phyloP scores from a whole-genome alignment of 2,113 vertebrate genomes.

The Rhinogobius similis region DNA sequence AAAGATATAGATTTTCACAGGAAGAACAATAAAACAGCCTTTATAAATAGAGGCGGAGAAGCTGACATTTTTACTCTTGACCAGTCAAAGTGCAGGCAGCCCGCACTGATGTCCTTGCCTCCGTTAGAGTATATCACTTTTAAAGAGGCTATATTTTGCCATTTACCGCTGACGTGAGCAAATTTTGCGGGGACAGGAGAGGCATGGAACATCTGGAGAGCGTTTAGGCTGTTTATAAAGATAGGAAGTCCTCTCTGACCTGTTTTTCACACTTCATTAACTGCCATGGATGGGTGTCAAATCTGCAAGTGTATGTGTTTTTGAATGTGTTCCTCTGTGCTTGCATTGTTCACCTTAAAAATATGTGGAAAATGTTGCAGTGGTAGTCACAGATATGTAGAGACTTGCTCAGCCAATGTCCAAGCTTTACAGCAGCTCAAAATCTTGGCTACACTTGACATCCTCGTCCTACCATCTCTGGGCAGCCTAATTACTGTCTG shows the following conservation, averaged over 20 bases:
- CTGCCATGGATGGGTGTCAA: constrained; percentile 71
- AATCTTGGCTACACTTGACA: constrained; percentile 62
- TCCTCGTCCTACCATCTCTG: constrained; percentile 53
- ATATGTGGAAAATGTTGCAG: constrained; percentile 21
- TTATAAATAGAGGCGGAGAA: constrained; percentile 54
- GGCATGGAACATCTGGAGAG: constrained; percentile 73
- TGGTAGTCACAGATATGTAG: constrained; percentile 24
- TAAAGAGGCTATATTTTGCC: constrained; percentile 73
- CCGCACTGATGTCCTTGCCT: constrained; percentile 61
- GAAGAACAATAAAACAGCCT: constrained; percentile 46
- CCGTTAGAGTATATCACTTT: constrained; percentile 68
- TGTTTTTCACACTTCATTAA: constrained; percentile 77
- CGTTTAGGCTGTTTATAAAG: constrained; percentile 74
- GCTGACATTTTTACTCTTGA: constrained; percentile 58
- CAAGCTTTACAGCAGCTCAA: constrained; percentile 34
- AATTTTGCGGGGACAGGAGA: constrained; percentile 60
- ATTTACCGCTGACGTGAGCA: constrained; percentile 70
- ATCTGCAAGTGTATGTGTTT: constrained; percentile 29
- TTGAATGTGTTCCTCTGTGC: background rate
- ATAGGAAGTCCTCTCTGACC: constrained; percentile 75
- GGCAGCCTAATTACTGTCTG: constrained; percentile 68
- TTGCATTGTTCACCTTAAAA: constrained; percentile 19
- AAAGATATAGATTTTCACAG: constrained; percentile 40
- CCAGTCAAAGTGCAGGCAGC: constrained; percentile 56
- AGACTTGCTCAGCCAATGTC: constrained; percentile 7